A percentile compares a stretch with the other conserved stretches of the same genome.
Conservation (phyloP, 2,888 invertebrate species). For the Acheta domesticus region DNA sequence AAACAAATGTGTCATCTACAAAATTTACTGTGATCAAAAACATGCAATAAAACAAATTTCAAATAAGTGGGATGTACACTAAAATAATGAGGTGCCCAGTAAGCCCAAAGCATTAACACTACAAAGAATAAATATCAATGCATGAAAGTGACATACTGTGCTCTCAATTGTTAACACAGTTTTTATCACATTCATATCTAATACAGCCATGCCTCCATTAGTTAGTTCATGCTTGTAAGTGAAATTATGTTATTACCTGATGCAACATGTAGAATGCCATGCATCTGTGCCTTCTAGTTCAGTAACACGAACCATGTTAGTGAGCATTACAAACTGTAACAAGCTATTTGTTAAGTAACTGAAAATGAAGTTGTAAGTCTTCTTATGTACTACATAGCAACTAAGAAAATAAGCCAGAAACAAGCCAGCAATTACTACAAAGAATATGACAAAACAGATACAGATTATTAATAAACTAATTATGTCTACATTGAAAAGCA, state of each 20-base stretch:
- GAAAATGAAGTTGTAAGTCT: background rate
- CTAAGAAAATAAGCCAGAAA: too few relatives aligned
- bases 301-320: slow-evolving; percentile 6
- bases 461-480: too few relatives aligned
- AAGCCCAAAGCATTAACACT: background rate
- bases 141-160: background rate
- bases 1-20: too few relatives aligned
- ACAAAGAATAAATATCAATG: background rate
- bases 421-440: too few relatives aligned
- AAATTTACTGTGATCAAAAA: slow-evolving; percentile 29
- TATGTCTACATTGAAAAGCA: too few relatives aligned
- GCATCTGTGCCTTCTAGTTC: background rate
- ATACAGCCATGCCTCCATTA: background rate
- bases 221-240: background rate
- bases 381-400: too few relatives aligned
- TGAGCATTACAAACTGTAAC: background rate
- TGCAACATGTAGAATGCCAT: background rate
- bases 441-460: too few relatives aligned
- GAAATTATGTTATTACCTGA: background rate
- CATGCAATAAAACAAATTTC: background rate
- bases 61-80: background rate
- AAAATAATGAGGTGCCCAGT: background rate
- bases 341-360: background rate
- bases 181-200: background rate
- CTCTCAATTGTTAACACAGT: too few relatives aligned